Conservation (phyloP, 2,797 vertebrate species). For the Parotocinclus haroldoi region DNA sequence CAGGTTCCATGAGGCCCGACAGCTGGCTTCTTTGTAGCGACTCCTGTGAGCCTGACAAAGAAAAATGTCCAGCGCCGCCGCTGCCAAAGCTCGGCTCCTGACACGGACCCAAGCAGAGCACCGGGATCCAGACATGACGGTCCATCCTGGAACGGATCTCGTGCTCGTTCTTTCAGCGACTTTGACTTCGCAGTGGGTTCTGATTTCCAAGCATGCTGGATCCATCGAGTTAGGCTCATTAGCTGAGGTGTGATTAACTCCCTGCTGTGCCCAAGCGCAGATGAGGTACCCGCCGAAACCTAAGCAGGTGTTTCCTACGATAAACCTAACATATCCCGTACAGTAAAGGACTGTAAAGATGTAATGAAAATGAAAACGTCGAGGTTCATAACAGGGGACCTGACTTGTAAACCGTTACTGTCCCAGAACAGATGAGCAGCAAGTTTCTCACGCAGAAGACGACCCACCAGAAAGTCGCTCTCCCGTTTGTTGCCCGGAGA, state of each 20-base stretch:
- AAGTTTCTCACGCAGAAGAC: slow-evolving; percentile 31
- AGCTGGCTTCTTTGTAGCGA: slow-evolving; percentile 92
- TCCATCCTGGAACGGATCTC: slow-evolving; percentile 71
- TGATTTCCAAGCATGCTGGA: slow-evolving; percentile 59
- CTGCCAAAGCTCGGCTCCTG: slow-evolving; percentile 84
- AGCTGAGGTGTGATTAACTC: slow-evolving; percentile 63
- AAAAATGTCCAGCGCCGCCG: slow-evolving; percentile 81
- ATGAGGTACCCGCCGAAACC: slow-evolving; percentile 61
- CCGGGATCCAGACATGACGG: slow-evolving; percentile 75
- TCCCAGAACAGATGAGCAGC: slow-evolving; percentile 44
- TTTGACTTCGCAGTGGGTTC: slow-evolving; percentile 53
- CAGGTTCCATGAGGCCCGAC: slow-evolving; percentile 86
- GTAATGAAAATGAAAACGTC: slow-evolving; percentile 15
- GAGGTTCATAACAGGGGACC: slow-evolving; percentile 23
- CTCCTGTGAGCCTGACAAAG: slow-evolving; percentile 90
- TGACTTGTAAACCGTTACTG: slow-evolving; percentile 31
- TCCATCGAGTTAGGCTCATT: slow-evolving; percentile 61
- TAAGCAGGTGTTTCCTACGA: slow-evolving; percentile 64
- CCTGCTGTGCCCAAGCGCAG: slow-evolving; percentile 71
- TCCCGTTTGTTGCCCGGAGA: not conserved
- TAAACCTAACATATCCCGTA: slow-evolving; percentile 27
- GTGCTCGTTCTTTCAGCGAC: slow-evolving; percentile 54
- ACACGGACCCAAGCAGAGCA: slow-evolving; percentile 69
- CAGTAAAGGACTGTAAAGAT: not conserved
- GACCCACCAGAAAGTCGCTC: slow-evolving; percentile 14